phyloP scores from a whole-genome alignment of 2,797 vertebrate species.

The Phaenicophaeus curvirostris region DNA sequence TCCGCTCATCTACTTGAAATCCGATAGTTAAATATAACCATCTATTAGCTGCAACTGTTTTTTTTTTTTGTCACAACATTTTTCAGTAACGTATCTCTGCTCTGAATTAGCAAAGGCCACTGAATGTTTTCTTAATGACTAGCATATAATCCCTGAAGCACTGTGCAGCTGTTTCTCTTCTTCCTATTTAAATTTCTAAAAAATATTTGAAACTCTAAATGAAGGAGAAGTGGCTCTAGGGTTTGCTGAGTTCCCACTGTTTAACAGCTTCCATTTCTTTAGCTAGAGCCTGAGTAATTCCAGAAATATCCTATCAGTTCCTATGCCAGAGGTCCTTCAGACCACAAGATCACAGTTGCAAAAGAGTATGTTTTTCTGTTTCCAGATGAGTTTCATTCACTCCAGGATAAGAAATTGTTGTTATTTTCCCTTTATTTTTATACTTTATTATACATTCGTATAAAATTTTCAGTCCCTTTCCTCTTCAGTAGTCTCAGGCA shows the following conservation, averaged over 20 bases:
- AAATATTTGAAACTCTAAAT: slow-evolving; percentile 18
- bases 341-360: not conserved
- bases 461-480: not conserved
- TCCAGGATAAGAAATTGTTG: not conserved
- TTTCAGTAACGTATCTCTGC: not conserved
- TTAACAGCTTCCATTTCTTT: not conserved
- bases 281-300: not conserved
- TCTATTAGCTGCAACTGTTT: not conserved
- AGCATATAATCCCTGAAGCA: not conserved
- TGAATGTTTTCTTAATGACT: slow-evolving; percentile 8
- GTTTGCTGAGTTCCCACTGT: not conserved
- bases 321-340: not conserved
- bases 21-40: not conserved
- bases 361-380: not conserved
- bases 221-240: not conserved
- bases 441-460: not conserved
- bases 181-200: not conserved
- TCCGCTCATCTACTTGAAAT: not conserved
- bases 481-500: rapidly evolving
- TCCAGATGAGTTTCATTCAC: not conserved
- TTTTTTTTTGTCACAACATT: not conserved
- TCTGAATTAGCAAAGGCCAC: not conserved
- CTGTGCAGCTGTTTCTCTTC: not conserved
- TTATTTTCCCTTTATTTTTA: not conserved
- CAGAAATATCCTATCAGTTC: not conserved